phyloP scores from a whole-genome alignment of 2,113 vertebrate species.

The Clarias magur region DNA sequence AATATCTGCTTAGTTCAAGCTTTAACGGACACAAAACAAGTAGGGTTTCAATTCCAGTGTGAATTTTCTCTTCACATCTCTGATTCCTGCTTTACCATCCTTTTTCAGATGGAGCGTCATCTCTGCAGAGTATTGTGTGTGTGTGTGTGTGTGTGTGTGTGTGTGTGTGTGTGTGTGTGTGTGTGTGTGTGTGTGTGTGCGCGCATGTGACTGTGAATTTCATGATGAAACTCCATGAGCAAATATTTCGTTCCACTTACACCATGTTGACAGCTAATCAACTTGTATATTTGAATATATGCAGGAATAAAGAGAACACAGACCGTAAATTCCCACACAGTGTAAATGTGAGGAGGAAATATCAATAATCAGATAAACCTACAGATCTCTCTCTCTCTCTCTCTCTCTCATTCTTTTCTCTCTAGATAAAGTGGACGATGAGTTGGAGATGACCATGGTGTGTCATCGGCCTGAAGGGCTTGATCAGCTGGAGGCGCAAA shows the following conservation, averaged over 20 bases:
- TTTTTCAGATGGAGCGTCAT: conserved; percentile 5
- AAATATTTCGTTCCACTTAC: neutral
- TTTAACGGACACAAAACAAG: conserved; percentile 6
- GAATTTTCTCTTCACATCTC: conserved; percentile 24
- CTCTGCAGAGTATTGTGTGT: conserved; percentile 20
- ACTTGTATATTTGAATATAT: neutral
- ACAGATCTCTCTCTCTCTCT: neutral
- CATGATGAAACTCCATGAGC: neutral
- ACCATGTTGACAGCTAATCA: neutral
- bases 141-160: conserved; percentile 23
- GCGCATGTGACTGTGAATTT: neutral
- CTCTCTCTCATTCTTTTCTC: neutral
- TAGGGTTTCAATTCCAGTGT: neutral
- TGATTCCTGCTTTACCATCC: conserved; percentile 22
- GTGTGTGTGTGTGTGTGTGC: conserved; percentile 7
- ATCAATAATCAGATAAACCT: neutral
- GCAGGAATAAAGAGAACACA: too few species aligned
- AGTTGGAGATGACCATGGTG: conserved; percentile 93
- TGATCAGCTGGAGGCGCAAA: conserved; percentile 92
- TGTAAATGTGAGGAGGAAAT: neutral
- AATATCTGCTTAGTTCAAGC: conserved; percentile 25
- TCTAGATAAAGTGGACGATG: conserved; percentile 92
- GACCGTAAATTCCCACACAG: neutral
- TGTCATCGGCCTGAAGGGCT: conserved; percentile 93
- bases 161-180: conserved; percentile 13